A percentile compares a stretch with the other conserved stretches of the same genome.
Evolutionary conservation across 2,888 invertebrate genomes (phyloP).

Genomic region (Lycophotia porphyrea): DNA sequence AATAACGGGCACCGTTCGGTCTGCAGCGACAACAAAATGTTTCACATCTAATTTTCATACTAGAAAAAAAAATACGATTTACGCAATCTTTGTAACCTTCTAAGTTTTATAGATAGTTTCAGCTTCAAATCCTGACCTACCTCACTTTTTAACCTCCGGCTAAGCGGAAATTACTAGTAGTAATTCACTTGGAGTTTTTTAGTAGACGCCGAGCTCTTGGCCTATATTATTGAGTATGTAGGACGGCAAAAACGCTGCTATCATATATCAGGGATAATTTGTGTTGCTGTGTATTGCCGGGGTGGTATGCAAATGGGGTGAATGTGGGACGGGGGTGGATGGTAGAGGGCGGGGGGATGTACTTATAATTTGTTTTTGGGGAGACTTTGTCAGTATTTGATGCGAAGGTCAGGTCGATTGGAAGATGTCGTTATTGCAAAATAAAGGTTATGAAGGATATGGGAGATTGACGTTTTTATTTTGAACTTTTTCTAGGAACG

Average conservation of each 20-base stretch:
- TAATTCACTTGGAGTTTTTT: slow-evolving; percentile 39
- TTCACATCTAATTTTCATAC: slow-evolving; percentile 17
- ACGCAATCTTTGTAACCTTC: slow-evolving; percentile 28
- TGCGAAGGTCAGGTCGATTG: slow-evolving; percentile 46
- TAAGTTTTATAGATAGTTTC: slow-evolving; percentile 23
- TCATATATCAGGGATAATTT: slow-evolving; percentile 65
- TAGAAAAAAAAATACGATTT: slow-evolving; percentile 16
- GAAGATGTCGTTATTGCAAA: slow-evolving; percentile 12
- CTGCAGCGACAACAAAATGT: slow-evolving; percentile 2
- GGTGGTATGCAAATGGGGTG: slow-evolving; percentile 63
- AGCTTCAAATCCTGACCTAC: slow-evolving; percentile 47
- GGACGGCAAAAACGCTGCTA: slow-evolving; percentile 40
- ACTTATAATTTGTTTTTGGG: slow-evolving; percentile 52
- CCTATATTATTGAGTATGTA: slow-evolving; percentile 46
- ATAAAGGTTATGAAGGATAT: slow-evolving; percentile 17
- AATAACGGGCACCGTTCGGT: slow-evolving; percentile 16
- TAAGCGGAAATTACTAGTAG: slow-evolving; percentile 15
- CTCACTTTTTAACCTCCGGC: slow-evolving; percentile 27
- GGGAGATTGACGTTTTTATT: neutral
- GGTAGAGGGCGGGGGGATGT: slow-evolving; percentile 11
- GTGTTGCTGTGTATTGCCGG: slow-evolving; percentile 52
- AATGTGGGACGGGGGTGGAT: slow-evolving; percentile 31
- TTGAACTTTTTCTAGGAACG: neutral
- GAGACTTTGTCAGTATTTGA: slow-evolving; percentile 41
- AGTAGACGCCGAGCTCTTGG: slow-evolving; percentile 27